phyloP scores from a whole-genome alignment of 92 coral and sea anemone species.

The Hydrozoanthus gracilis region DNA sequence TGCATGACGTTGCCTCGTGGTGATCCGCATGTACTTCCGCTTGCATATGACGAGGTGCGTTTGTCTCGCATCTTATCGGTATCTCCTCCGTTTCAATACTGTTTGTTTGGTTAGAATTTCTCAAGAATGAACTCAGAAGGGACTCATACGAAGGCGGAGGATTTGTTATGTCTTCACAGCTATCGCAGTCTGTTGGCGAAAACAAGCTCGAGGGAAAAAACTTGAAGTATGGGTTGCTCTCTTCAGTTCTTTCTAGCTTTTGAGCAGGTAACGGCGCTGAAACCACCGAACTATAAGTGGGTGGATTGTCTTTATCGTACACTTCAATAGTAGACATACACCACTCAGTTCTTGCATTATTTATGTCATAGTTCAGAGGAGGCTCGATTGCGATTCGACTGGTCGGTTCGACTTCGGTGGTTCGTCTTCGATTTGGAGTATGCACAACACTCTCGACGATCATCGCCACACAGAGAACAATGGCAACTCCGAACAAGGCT shows the following conservation, averaged over 20 bases:
- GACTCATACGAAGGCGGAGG: slow-evolving; percentile 44
- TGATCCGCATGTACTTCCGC: too few species aligned
- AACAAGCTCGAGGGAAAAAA: slow-evolving; percentile 29
- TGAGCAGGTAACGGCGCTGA: neutral
- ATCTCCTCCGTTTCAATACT: neutral
- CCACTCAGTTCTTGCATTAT: slow-evolving; percentile 38
- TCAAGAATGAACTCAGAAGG: neutral
- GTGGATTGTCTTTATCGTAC: slow-evolving; percentile 21
- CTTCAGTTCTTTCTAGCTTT: neutral
- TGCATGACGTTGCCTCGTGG: neutral
- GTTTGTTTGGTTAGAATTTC: neutral
- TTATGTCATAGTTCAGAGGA: slow-evolving; percentile 25
- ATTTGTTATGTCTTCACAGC: slow-evolving; percentile 29
- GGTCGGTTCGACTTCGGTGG: neutral
- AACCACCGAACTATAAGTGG: slow-evolving; percentile 1
- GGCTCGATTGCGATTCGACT: slow-evolving; percentile 1
- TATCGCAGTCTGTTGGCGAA: slow-evolving; percentile 41
- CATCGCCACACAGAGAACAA: slow-evolving; percentile 15
- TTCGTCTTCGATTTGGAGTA: neutral
- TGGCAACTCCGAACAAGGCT: slow-evolving; percentile 28
- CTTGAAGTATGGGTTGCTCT: slow-evolving; percentile 18
- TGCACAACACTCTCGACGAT: slow-evolving; percentile 30
- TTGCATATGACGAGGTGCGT: too few species aligned
- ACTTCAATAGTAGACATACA: slow-evolving; percentile 38
- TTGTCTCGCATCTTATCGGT: too few species aligned